These are phyloP conservation scores for Misgurnus anguillicaudatus DNA, from an alignment of 2,113 vertebrate genomes.

Conservation along the genomic window DNA sequence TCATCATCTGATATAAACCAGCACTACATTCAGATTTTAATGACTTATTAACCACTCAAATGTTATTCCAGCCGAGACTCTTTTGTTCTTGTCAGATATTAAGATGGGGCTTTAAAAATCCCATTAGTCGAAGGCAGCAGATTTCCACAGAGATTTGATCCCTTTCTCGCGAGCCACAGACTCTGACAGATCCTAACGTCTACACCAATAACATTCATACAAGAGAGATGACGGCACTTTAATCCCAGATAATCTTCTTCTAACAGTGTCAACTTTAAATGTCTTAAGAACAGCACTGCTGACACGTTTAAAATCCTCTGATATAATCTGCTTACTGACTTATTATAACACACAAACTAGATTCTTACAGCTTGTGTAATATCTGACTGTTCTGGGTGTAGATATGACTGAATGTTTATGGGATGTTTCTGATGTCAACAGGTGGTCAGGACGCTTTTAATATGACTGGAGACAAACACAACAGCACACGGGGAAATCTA, in stretches of 20 bases:
- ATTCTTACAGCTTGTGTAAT: no score
- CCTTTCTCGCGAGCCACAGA: conserved; percentile 31
- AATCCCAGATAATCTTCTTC: conserved; percentile 37
- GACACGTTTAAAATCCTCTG: conserved; percentile 19
- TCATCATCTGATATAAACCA: conserved; percentile 36
- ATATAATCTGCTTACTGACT: conserved; percentile 27
- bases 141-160: conserved; percentile 53
- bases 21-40: conserved; percentile 54
- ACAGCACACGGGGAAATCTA: neutral
- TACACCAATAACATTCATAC: neutral
- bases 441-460: neutral
- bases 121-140: conserved; percentile 54
- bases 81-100: conserved; percentile 59
- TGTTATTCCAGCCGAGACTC: conserved; percentile 36
- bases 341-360: neutral
- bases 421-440: no score
- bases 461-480: neutral
- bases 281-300: conserved; percentile 27
- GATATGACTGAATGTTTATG: no score
- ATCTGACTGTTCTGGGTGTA: no score
- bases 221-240: neutral
- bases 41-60: conserved; percentile 55
- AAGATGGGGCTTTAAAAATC: conserved; percentile 57
- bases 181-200: conserved; percentile 19
- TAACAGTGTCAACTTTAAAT: conserved; percentile 35